These are phyloP conservation scores for Trypoxylus dichotomus DNA, from an alignment of 1,140 invertebrate genomes.

Conservation along the genomic window DNA sequence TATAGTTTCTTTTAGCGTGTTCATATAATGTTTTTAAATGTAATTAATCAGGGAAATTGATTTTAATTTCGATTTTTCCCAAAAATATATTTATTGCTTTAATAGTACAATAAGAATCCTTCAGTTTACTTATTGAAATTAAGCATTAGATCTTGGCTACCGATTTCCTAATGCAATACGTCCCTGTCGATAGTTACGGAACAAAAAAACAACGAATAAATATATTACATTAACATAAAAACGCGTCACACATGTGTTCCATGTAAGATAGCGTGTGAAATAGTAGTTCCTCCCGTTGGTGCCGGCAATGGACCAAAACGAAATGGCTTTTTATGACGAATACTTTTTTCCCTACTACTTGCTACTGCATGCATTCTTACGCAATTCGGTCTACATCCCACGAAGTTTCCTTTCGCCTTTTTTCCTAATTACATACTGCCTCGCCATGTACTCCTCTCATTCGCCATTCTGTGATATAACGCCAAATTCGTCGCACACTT, in stretches of 20 bases:
- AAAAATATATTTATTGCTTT: too few species aligned
- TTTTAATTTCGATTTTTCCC: too few species aligned
- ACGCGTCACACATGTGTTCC: constrained; percentile 9
- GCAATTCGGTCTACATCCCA: not conserved
- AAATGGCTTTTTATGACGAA: not conserved
- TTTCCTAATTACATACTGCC: constrained; percentile 6
- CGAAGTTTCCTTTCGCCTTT: constrained; percentile 5
- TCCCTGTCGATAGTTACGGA: not conserved
- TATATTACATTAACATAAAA: constrained; percentile 7
- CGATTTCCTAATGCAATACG: not conserved
- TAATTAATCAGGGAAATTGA: too few species aligned
- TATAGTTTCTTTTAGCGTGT: too few species aligned
- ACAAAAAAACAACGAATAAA: not conserved
- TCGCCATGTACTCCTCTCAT: not conserved
- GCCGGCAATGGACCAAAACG: constrained; percentile 11
- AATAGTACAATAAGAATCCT: too few species aligned
- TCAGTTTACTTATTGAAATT: too few species aligned
- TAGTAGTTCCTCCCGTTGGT: not conserved
- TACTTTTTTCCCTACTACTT: not conserved
- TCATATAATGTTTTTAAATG: too few species aligned
- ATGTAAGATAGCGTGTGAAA: constrained; percentile 11
- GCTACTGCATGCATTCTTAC: constrained; percentile 11
- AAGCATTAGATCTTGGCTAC: too few species aligned
- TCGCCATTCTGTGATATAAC: not conserved
- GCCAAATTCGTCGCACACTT: constrained; percentile 1